phyloP scores from a whole-genome alignment of 2,113 vertebrate species.

The Paraplagusia blochii region DNA sequence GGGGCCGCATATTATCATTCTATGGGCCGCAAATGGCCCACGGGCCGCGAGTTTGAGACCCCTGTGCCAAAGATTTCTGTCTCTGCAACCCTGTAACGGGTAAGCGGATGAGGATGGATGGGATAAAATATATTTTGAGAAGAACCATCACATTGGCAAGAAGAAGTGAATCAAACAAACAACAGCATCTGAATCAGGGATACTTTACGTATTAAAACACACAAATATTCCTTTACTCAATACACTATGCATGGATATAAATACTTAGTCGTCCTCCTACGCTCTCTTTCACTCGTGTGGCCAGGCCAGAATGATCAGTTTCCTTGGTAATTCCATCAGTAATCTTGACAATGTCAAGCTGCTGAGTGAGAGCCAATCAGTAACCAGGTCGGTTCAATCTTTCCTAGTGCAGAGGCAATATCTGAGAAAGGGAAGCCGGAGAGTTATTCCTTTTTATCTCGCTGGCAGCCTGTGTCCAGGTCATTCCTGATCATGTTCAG shows the following conservation, averaged over 20 bases:
- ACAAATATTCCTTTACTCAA: constrained; percentile 3
- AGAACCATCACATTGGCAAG: too few species aligned
- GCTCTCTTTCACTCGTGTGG: constrained; percentile 19
- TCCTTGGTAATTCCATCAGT: constrained; percentile 51
- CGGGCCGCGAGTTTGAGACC: too few species aligned
- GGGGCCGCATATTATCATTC: too few species aligned
- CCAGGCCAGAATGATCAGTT: constrained; percentile 49
- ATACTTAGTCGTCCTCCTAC: constrained; percentile 21
- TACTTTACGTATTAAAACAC: constrained; percentile 4
- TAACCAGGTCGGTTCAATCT: constrained; percentile 30
- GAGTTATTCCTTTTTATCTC: constrained; percentile 36
- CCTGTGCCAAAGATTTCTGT: too few species aligned
- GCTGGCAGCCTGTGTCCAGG: constrained; percentile 12
- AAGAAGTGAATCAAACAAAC: too few species aligned
- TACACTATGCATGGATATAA: constrained; percentile 15
- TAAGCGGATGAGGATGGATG: too few species aligned
- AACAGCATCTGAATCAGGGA: too few species aligned
- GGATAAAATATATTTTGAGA: too few species aligned
- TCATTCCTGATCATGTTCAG: constrained; percentile 14
- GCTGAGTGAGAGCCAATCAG: constrained; percentile 40
- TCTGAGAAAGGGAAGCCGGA: constrained; percentile 20
- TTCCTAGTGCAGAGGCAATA: constrained; percentile 33
- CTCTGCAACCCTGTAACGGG: too few species aligned
- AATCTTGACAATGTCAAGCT: constrained; percentile 50
- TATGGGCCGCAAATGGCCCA: too few species aligned